Evolutionary conservation across 2,797 vertebrate genomes (phyloP).

Genomic region (Pygocentrus nattereri): DNA sequence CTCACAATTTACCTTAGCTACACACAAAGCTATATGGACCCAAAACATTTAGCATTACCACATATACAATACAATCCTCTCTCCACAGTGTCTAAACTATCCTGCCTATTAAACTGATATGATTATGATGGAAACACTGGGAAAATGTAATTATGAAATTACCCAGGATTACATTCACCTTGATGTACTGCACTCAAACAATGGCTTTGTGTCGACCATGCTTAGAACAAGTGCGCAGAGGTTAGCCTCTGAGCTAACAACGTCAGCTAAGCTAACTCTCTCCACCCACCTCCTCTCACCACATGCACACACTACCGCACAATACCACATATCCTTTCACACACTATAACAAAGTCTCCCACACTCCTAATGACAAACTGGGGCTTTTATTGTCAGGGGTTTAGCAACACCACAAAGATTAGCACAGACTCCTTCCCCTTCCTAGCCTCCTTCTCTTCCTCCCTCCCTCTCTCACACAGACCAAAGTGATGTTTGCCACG

Average conservation of each 20-base stretch:
- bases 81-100: neutral
- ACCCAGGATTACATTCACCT: neutral
- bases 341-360: conserved; percentile 8
- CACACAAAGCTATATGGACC: neutral
- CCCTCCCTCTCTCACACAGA: neutral
- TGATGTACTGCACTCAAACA: neutral
- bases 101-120: too few species aligned
- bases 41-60: neutral
- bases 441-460: neutral
- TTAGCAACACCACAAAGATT: neutral
- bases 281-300: conserved; percentile 27
- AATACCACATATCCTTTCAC: conserved; percentile 1
- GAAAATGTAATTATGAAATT: neutral
- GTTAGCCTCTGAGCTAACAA: conserved; percentile 45
- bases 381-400: conserved; percentile 4
- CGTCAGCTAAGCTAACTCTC: conserved; percentile 49
- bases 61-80: neutral
- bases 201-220: conserved; percentile 23
- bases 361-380: conserved; percentile 4
- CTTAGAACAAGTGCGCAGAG: conserved; percentile 44
- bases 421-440: neutral
- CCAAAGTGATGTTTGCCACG: conserved; percentile 19
- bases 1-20: neutral
- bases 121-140: neutral
- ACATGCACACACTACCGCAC: neutral